phyloP scores from a whole-genome alignment of 2,797 vertebrate genomes.

The Sebastes kiyomatsui region DNA sequence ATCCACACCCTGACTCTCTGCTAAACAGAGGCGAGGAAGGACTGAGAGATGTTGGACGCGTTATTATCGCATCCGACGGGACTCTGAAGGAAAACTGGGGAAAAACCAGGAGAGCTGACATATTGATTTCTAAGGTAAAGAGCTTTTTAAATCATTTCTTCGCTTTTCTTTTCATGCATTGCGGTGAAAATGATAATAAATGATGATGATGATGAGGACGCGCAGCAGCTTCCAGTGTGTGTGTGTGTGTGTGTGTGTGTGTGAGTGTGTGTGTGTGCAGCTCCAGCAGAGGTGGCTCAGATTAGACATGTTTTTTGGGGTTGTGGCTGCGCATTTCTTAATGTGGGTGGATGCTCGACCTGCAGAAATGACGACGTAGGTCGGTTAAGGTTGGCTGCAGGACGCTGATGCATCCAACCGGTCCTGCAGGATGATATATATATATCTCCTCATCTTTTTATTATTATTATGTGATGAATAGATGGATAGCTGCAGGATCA shows the following conservation, averaged over 20 bases:
- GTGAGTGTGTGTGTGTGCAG: not conserved
- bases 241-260: not conserved
- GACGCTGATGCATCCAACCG: slow-evolving; percentile 12
- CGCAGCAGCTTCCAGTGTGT: not conserved
- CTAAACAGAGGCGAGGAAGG: slow-evolving; percentile 61
- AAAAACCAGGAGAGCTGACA: slow-evolving; percentile 13
- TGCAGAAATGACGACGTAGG: slow-evolving; percentile 52
- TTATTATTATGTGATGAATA: not conserved
- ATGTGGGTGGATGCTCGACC: slow-evolving; percentile 53
- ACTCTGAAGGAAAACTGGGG: slow-evolving; percentile 35
- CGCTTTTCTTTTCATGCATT: not conserved
- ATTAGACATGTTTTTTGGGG: slow-evolving; percentile 60
- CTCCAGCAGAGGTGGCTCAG: slow-evolving; percentile 39
- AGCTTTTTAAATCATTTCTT: slow-evolving; percentile 12
- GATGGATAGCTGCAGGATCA: not conserved
- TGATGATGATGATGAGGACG: not conserved
- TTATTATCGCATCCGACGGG: slow-evolving; percentile 47
- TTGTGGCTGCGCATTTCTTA: slow-evolving; percentile 73
- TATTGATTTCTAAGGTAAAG: slow-evolving; percentile 70
- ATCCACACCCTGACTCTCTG: slow-evolving; percentile 78
- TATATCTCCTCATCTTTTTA: not conserved
- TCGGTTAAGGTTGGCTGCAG: slow-evolving; percentile 3
- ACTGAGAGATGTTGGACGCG: slow-evolving; percentile 64
- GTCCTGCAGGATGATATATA: not conserved
- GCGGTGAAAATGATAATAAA: not conserved